A percentile compares a stretch with the other conserved stretches of the same genome.
Evolutionary conservation across 1,140 invertebrate species (phyloP).

Genomic region (Mactra quadrangularis): DNA sequence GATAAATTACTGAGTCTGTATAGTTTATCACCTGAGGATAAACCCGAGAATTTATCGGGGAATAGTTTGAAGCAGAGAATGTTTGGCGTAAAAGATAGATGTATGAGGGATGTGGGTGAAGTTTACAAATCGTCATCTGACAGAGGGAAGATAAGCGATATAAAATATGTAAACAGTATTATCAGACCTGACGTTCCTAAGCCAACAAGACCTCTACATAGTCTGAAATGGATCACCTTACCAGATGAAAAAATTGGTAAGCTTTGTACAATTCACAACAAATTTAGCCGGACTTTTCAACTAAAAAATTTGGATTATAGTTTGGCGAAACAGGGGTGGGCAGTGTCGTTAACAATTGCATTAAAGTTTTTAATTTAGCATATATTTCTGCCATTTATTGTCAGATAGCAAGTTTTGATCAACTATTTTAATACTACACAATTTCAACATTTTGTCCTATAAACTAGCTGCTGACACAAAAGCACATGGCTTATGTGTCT

Average conservation of each 20-base stretch:
- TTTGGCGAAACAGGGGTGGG: too few species aligned
- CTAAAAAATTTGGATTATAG: too few species aligned
- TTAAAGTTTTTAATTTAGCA: too few species aligned
- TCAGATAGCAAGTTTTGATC: too few species aligned
- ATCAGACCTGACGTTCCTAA: slow-evolving; percentile 32
- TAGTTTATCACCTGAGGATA: not conserved
- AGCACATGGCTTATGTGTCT: too few species aligned
- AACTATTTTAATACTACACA: too few species aligned
- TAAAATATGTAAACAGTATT: slow-evolving; percentile 26
- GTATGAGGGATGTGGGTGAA: not conserved
- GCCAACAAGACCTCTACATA: slow-evolving; percentile 59
- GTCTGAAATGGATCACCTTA: slow-evolving; percentile 71
- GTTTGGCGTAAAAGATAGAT: not conserved
- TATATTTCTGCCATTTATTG: too few species aligned
- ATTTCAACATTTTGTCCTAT: too few species aligned
- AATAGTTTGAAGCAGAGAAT: not conserved
- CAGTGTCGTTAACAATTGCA: too few species aligned
- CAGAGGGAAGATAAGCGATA: too few species aligned
- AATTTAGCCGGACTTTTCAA: too few species aligned
- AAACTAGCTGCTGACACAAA: too few species aligned
- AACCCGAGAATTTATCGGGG: not conserved
- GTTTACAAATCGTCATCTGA: not conserved
- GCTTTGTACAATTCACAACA: not conserved
- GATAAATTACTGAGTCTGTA: slow-evolving; percentile 5
- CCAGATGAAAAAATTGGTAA: slow-evolving; percentile 62